Conservation (phyloP, 2,113 vertebrate species). For the Poeciliopsis occidentalis region DNA sequence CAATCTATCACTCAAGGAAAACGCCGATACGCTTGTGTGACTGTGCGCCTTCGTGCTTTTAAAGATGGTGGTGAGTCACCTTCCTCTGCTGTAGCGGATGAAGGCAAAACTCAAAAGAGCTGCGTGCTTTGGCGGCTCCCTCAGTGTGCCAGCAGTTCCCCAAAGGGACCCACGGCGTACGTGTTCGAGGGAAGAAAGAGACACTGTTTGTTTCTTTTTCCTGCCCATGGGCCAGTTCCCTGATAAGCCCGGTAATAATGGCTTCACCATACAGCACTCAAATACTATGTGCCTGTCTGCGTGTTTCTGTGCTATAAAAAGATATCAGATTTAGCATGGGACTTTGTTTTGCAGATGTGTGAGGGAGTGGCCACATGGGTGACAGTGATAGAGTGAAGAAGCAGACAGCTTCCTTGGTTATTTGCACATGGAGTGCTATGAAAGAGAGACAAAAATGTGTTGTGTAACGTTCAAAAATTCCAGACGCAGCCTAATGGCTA, state of each 20-base stretch:
- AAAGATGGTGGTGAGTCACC: constrained; percentile 52
- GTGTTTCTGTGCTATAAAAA: constrained; percentile 16
- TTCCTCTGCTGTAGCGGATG: constrained; percentile 44
- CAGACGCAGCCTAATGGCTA: constrained; percentile 79
- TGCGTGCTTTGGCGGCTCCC: constrained; percentile 26
- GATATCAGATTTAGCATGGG: constrained; percentile 4
- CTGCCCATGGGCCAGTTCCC: constrained; percentile 35
- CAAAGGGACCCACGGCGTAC: constrained; percentile 47
- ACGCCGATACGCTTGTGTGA: constrained; percentile 1
- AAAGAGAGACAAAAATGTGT: constrained; percentile 70
- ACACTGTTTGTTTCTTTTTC: constrained; percentile 27
- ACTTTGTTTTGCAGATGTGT: constrained; percentile 22
- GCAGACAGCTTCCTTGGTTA: constrained; percentile 35
- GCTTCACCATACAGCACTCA: constrained; percentile 56
- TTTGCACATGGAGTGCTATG: constrained; percentile 59
- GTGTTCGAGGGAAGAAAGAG: constrained; percentile 21
- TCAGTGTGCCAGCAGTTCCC: constrained; percentile 38
- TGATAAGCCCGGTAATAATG: constrained; percentile 55
- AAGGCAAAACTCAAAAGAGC: constrained; percentile 54
- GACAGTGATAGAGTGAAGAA: constrained; percentile 24
- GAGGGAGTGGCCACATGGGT: constrained; percentile 13
- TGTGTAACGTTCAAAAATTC: constrained; percentile 76
- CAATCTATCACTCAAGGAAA: constrained; percentile 34
- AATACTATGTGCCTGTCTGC: constrained; percentile 17
- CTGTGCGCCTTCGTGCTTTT: constrained; percentile 34